Evolutionary conservation across 2,113 vertebrate genomes (phyloP).

Genomic region (Oceanodroma tethys): DNA sequence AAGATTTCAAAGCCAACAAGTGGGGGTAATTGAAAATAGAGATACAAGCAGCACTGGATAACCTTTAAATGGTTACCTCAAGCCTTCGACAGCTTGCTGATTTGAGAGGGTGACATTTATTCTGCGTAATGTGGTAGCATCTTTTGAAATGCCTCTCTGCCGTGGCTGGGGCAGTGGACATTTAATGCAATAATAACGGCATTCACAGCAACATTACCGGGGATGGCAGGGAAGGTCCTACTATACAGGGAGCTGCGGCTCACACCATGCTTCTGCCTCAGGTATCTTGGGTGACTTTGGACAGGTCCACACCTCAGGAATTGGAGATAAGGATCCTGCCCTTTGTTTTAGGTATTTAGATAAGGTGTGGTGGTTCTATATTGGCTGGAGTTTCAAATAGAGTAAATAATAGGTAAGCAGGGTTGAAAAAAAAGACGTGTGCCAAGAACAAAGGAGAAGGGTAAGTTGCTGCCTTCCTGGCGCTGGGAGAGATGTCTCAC

Average conservation of each 20-base stretch:
- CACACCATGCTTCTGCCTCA: neutral
- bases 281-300: neutral
- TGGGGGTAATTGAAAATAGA: neutral
- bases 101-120: neutral
- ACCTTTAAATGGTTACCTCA: slow-evolving; percentile 15
- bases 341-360: neutral
- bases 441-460: neutral
- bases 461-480: neutral
- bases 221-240: neutral
- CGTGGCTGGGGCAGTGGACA: neutral
- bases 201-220: accelerated
- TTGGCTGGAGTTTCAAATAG: neutral
- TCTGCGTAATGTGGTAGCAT: neutral
- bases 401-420: neutral
- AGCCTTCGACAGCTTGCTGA: neutral
- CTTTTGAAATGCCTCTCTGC: neutral
- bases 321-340: neutral
- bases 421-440: no score
- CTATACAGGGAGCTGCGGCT: neutral
- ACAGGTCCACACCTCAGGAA: neutral
- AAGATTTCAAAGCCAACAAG: slow-evolving; percentile 33
- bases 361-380: neutral
- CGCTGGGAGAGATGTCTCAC: neutral
- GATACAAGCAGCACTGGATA: neutral
- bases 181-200: neutral